Conservation (phyloP, 2,888 invertebrate genomes). For the Drosophila mimica region DNA sequence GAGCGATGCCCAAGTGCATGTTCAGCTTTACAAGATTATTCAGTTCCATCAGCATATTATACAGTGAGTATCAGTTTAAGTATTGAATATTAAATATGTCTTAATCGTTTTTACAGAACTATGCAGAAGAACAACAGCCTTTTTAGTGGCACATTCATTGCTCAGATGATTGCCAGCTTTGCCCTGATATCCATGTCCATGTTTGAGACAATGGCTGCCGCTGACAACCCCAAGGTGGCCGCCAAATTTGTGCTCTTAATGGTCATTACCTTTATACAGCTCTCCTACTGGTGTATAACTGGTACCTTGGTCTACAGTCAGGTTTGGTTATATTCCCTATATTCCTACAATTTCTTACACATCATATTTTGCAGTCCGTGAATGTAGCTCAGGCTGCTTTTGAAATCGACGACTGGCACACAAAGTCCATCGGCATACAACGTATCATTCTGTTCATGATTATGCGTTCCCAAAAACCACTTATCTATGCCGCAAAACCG, state of each 20-base stretch:
- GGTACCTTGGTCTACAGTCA: constrained; percentile 74
- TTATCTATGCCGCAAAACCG: constrained; percentile 73
- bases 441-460: constrained; percentile 78
- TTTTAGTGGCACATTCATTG: constrained; percentile 70
- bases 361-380: constrained; percentile 62
- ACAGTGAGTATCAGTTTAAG: constrained; percentile 44
- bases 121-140: constrained; percentile 63
- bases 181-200: constrained; percentile 79
- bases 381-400: constrained; percentile 79
- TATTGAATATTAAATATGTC: not conserved
- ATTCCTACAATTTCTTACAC: not conserved
- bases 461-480: constrained; percentile 74
- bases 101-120: constrained; percentile 24
- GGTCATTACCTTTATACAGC: constrained; percentile 70
- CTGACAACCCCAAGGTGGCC: constrained; percentile 68
- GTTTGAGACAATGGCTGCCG: constrained; percentile 74
- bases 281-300: constrained; percentile 79
- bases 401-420: constrained; percentile 73
- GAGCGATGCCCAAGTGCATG: constrained; percentile 41
- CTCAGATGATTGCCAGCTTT: constrained; percentile 78
- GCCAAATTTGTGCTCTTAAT: constrained; percentile 76
- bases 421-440: constrained; percentile 56
- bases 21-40: constrained; percentile 61
- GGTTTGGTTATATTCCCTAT: constrained; percentile 49
- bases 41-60: constrained; percentile 80